A percentile compares a stretch with the other conserved stretches of the same genome.
Conservation (phyloP, 2,113 vertebrate genomes). For the Guaruba guarouba region DNA sequence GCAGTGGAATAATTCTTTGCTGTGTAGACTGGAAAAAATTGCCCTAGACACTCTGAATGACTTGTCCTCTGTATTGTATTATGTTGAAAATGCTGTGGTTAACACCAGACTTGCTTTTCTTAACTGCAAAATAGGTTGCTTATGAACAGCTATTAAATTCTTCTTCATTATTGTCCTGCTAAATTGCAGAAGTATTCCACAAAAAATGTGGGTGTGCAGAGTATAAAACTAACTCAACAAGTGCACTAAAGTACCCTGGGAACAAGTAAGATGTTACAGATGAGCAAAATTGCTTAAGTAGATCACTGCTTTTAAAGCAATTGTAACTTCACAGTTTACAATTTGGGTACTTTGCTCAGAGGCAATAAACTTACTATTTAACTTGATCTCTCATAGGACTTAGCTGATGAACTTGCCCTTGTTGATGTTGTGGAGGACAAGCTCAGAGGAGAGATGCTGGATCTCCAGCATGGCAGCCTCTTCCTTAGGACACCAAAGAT, state of each 20-base stretch:
- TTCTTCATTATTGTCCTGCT: not conserved
- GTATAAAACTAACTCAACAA: not conserved
- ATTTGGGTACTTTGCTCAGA: not conserved
- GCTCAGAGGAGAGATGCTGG: slow-evolving; percentile 94
- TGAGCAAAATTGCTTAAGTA: not conserved
- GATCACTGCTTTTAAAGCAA: not conserved
- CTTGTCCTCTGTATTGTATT: not conserved
- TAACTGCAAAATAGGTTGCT: not conserved
- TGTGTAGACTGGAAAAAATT: not conserved
- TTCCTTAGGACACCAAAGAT: slow-evolving; percentile 96
- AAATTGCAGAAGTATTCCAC: not conserved
- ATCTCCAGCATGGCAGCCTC: slow-evolving; percentile 96
- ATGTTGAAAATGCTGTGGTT: not conserved
- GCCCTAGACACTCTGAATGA: not conserved
- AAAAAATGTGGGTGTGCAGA: not conserved
- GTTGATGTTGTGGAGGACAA: slow-evolving; percentile 98
- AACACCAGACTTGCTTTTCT: not conserved
- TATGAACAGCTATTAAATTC: not conserved
- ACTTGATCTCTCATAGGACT: slow-evolving; percentile 78
- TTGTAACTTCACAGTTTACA: not conserved
- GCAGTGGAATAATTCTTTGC: not conserved
- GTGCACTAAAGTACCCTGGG: not conserved
- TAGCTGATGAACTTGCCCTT: slow-evolving; percentile 93
- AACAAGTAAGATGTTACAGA: not conserved
- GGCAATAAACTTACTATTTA: not conserved